Conservation (phyloP, 2,888 invertebrate species). For the Tetragnatha montana region DNA sequence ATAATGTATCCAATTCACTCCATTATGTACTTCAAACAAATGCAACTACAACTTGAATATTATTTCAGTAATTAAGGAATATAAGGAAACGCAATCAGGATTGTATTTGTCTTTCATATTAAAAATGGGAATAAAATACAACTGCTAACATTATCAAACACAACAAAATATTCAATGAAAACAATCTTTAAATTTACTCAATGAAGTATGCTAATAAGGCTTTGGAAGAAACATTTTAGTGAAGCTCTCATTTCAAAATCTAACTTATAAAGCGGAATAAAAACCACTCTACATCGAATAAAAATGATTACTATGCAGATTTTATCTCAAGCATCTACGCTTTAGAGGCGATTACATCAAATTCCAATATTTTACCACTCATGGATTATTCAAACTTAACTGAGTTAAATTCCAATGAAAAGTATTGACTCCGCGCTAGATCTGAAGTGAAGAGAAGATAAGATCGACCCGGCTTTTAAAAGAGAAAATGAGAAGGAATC, state of each 20-base stretch:
- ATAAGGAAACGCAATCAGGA: too few relatives aligned
- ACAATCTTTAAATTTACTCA: too few relatives aligned
- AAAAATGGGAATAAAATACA: too few relatives aligned
- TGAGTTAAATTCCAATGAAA: slow-evolving; percentile 29
- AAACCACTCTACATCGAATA: not conserved
- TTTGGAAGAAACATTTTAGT: not conserved
- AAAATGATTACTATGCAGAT: not conserved
- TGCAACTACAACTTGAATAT: not conserved
- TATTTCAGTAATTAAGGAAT: too few relatives aligned
- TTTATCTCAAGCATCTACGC: slow-evolving; percentile 4
- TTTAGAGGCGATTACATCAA: slow-evolving; percentile 4
- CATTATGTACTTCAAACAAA: not conserved
- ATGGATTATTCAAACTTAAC: slow-evolving; percentile 13
- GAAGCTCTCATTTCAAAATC: not conserved
- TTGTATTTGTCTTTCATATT: not conserved
- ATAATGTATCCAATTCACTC: not conserved
- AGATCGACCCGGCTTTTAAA: slow-evolving; percentile 12
- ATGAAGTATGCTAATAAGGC: too few relatives aligned
- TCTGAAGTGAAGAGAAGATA: slow-evolving; percentile 27
- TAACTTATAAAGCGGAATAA: not conserved
- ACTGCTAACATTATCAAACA: too few relatives aligned
- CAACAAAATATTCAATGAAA: too few relatives aligned
- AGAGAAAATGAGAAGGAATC: slow-evolving; percentile 24
- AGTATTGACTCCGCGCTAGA: slow-evolving; percentile 4
- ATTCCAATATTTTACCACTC: slow-evolving; percentile 18